These are phyloP conservation scores for Mesodorylaimus sp. DNA, from an alignment of 2,888 invertebrate genomes.

Conservation along the genomic window DNA sequence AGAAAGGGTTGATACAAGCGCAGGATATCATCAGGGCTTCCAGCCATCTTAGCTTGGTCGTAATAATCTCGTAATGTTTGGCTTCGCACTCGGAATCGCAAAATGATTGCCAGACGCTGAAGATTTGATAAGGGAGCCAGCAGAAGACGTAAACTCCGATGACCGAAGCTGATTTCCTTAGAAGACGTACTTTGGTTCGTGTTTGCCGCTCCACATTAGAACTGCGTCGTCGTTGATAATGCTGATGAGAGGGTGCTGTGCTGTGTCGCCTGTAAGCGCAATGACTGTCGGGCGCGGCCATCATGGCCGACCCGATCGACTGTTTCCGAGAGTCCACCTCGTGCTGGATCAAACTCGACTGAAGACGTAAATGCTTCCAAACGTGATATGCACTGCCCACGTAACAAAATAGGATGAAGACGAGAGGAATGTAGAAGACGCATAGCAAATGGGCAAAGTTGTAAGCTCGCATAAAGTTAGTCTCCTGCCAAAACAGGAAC, in stretches of 20 bases:
- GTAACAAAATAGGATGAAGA: background rate
- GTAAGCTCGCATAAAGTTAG: background rate
- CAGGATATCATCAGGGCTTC: background rate
- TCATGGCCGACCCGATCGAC: no score
- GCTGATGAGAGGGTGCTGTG: background rate
- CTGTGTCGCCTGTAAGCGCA: background rate
- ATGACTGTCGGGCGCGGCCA: no score
- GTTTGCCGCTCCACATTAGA: no score
- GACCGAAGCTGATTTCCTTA: background rate
- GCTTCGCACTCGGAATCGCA: no score
- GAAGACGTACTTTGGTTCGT: background rate
- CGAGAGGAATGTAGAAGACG: background rate
- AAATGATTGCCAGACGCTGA: background rate
- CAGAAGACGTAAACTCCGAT: background rate
- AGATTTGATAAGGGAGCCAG: background rate
- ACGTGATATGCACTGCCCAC: background rate
- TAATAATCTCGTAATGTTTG: no score
- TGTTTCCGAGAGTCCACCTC: no score
- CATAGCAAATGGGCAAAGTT: background rate
- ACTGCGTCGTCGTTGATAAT: background rate
- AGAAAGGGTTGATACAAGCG: background rate
- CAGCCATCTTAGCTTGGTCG: no score
- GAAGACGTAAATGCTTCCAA: background rate
- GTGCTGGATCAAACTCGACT: background rate
- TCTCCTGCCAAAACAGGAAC: background rate